These are phyloP conservation scores for Campylorhamphus procurvoides DNA, from an alignment of 2,113 vertebrate genomes.

Conservation along the genomic window DNA sequence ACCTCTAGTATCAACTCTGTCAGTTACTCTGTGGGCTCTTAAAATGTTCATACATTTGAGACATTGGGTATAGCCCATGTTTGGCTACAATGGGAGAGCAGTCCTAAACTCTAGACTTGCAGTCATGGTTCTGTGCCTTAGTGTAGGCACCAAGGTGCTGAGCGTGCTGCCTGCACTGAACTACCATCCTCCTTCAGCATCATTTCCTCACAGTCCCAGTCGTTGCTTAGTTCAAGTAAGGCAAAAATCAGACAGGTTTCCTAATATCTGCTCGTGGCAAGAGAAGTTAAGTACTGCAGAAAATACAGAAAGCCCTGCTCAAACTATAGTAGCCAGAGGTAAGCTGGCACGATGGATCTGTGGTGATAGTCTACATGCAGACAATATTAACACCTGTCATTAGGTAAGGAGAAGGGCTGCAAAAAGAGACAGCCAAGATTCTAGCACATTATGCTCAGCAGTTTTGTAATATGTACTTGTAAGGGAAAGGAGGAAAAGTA, in stretches of 20 bases:
- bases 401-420: not conserved
- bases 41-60: not conserved
- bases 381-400: not conserved
- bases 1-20: not conserved
- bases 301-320: not conserved
- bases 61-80: not conserved
- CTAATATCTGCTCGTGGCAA: not conserved
- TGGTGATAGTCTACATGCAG: not conserved
- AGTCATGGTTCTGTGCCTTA: not conserved
- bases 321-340: not conserved
- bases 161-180: not conserved
- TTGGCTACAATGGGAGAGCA: not conserved
- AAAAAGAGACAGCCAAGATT: not conserved
- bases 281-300: not conserved
- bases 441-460: not conserved
- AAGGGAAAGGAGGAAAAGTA: not conserved
- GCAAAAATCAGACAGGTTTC: not conserved
- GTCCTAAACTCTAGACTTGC: not conserved
- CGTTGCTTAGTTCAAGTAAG: not conserved
- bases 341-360: not conserved
- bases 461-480: not conserved
- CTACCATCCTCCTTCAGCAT: not conserved
- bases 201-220: not conserved
- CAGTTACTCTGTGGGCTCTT: not conserved
- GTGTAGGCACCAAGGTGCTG: not conserved